A percentile compares a stretch with the other conserved stretches of the same genome.
These are phyloP conservation scores for Nibea albiflora DNA, from an alignment of 2,113 vertebrate genomes.

Conservation along the genomic window DNA sequence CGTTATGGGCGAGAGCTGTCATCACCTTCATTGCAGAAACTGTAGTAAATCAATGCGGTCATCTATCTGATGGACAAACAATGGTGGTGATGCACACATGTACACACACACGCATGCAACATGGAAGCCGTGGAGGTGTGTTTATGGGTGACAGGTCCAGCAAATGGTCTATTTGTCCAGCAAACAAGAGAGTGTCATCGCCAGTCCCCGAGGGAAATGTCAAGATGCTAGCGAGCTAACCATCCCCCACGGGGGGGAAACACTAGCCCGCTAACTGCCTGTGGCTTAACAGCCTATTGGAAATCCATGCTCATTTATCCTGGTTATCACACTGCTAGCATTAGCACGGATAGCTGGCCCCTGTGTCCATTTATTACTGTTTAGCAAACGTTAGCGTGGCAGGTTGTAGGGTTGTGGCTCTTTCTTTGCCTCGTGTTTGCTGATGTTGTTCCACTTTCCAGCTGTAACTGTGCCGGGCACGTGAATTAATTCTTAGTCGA, in stretches of 20 bases:
- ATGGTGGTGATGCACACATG: background rate
- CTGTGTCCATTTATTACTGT: constrained; percentile 17
- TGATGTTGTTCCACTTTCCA: background rate
- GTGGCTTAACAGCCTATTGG: constrained; percentile 54
- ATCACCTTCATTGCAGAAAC: constrained; percentile 53
- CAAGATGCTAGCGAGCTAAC: constrained; percentile 51
- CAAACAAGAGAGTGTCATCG: constrained; percentile 61
- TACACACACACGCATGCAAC: constrained; percentile 16
- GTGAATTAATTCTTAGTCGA: background rate
- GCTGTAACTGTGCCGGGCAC: background rate
- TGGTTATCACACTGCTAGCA: constrained; percentile 68
- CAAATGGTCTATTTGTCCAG: constrained; percentile 68
- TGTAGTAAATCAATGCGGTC: constrained; percentile 59
- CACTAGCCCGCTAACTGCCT: constrained; percentile 33
- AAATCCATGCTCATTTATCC: constrained; percentile 73
- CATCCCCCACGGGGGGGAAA: background rate
- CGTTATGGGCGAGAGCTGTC: constrained; percentile 45
- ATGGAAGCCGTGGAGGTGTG: constrained; percentile 23
- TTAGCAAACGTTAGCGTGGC: background rate
- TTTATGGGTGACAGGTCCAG: constrained; percentile 46
- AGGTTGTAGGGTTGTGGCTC: background rate
- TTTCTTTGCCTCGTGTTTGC: background rate
- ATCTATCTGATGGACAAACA: constrained; percentile 49
- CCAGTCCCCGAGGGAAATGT: constrained; percentile 62
- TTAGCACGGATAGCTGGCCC: constrained; percentile 46